Conservation (phyloP, 2,113 vertebrate species). For the Alces alces region DNA sequence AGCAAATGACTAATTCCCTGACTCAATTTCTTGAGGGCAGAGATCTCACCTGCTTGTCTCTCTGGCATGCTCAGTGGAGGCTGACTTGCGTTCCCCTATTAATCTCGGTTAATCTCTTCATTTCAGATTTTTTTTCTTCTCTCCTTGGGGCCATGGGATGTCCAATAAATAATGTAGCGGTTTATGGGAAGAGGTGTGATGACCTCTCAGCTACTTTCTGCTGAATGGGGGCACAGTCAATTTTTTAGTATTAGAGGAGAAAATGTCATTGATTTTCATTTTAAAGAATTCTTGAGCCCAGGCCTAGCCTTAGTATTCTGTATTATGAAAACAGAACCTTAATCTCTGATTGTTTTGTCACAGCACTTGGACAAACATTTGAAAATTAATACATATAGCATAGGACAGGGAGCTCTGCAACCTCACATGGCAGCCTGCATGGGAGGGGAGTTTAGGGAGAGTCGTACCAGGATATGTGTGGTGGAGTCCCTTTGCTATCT, state of each 20-base stretch:
- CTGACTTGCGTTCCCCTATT: neutral
- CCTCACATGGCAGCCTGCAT: neutral
- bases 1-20: neutral
- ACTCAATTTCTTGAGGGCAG: neutral
- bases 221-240: neutral
- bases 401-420: neutral
- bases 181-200: neutral
- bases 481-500: neutral
- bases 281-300: neutral
- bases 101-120: neutral
- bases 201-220: neutral
- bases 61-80: neutral
- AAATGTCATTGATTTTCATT: neutral
- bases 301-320: neutral
- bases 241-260: neutral
- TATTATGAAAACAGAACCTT: neutral
- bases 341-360: neutral
- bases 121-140: neutral
- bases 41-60: neutral
- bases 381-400: neutral
- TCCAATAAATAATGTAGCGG: neutral
- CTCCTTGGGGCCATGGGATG: neutral
- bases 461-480: neutral
- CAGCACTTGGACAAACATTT: neutral
- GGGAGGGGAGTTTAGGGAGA: neutral